A percentile compares a stretch with the other conserved stretches of the same genome.
These are phyloP conservation scores for Odiellus spinosus DNA, from an alignment of 2,888 invertebrate genomes.

Conservation along the genomic window DNA sequence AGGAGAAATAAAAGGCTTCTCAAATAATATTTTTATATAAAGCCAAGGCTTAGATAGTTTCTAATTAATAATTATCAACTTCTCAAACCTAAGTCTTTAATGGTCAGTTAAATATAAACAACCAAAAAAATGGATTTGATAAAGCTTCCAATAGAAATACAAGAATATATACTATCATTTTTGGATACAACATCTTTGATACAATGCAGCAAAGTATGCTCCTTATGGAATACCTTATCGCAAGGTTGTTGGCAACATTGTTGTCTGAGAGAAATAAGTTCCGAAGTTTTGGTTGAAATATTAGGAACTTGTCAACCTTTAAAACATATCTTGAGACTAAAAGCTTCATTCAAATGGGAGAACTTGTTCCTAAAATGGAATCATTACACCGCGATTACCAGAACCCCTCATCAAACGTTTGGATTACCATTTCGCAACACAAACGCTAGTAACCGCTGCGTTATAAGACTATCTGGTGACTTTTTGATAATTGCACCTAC, in stretches of 20 bases:
- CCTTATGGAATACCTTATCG: background rate
- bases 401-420: background rate
- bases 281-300: background rate
- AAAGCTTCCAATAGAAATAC: background rate
- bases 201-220: background rate
- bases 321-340: background rate
- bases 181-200: background rate
- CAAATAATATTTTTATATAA: too few species aligned
- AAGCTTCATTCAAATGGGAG: background rate
- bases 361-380: background rate
- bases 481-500: background rate
- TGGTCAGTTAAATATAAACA: too few species aligned
- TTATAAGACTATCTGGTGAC: background rate
- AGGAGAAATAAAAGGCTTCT: too few species aligned
- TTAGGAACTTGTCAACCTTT: background rate
- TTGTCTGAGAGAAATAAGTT: background rate
- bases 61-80: too few species aligned
- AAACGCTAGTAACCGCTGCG: background rate
- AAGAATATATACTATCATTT: constrained; percentile 1
- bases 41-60: too few species aligned
- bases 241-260: background rate
- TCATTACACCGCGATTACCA: background rate
- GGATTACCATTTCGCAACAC: background rate
- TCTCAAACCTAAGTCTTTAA: too few species aligned
- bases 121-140: background rate